These are phyloP conservation scores for Hemibagrus guttatus DNA, from an alignment of 2,797 vertebrate species.

Conservation along the genomic window DNA sequence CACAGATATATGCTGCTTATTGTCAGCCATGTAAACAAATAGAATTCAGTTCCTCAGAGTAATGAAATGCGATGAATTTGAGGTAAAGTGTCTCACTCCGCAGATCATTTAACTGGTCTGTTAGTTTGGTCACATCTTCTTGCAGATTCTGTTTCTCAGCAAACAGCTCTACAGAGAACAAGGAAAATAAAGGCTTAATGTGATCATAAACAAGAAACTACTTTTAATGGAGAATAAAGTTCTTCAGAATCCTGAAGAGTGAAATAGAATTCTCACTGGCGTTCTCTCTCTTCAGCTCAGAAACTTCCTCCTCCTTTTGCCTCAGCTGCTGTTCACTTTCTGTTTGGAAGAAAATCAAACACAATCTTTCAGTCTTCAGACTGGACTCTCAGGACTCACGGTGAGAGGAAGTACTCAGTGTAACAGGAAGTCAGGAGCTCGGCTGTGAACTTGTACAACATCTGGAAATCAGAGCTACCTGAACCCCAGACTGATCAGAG, in stretches of 20 bases:
- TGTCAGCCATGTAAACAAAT: not conserved
- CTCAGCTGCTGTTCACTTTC: constrained; percentile 22
- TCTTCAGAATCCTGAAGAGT: not conserved
- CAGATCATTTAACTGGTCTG: not conserved
- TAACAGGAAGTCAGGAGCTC: not conserved
- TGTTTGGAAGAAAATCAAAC: not conserved
- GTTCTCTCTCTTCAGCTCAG: constrained; percentile 49
- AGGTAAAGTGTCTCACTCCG: not conserved
- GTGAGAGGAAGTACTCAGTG: too few species aligned
- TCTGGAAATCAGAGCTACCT: not conserved
- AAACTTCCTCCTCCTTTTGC: constrained; percentile 31
- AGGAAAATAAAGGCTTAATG: not conserved
- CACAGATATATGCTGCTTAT: not conserved
- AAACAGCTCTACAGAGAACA: not conserved
- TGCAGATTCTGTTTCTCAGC: not conserved
- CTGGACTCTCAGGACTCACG: not conserved
- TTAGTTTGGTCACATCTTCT: not conserved
- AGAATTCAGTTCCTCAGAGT: not conserved
- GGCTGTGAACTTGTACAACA: not conserved
- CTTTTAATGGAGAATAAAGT: not conserved
- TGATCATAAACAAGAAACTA: not conserved
- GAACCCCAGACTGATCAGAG: not conserved
- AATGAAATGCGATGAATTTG: not conserved
- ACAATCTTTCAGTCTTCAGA: not conserved
- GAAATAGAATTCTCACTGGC: constrained; percentile 32